Conservation (phyloP, 53 echinoderm and acorn worm genomes). For the Holothuria scabra region DNA sequence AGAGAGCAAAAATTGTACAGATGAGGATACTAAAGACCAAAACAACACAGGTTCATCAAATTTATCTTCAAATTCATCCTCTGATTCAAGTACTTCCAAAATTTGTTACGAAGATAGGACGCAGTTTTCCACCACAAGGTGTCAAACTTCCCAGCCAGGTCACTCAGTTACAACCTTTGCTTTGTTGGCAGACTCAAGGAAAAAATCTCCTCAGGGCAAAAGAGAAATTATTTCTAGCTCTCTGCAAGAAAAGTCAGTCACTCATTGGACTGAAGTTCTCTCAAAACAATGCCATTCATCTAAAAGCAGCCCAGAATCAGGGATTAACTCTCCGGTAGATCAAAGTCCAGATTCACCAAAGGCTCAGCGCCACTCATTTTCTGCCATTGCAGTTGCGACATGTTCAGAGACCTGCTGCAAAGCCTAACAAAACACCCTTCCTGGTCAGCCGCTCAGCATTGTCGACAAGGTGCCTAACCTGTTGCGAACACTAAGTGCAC, state of each 20-base stretch:
- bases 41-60: not conserved
- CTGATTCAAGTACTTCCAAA: slow-evolving; percentile 14
- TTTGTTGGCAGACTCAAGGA: slow-evolving; percentile 81
- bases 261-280: slow-evolving; percentile 92
- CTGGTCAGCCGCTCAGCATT: not conserved
- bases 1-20: slow-evolving; percentile 58
- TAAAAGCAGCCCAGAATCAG: slow-evolving; percentile 37
- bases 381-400: slow-evolving; percentile 92
- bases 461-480: slow-evolving; percentile 1
- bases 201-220: slow-evolving; percentile 32
- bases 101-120: slow-evolving; percentile 39
- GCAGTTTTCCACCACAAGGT: not conserved
- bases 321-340: slow-evolving; percentile 41
- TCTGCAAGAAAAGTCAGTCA: slow-evolving; percentile 42
- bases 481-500: slow-evolving; percentile 83
- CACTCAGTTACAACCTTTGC: slow-evolving; percentile 82
- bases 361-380: slow-evolving; percentile 84
- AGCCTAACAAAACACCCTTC: slow-evolving; percentile 79
- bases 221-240: slow-evolving; percentile 43
- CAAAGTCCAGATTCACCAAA: slow-evolving; percentile 56
- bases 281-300: slow-evolving; percentile 53
- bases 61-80: slow-evolving; percentile 13
- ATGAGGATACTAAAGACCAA: not conserved
- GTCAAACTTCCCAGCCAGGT: not conserved
- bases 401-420: slow-evolving; percentile 80